Evolutionary conservation across 1,140 invertebrate species (phyloP), one percentile per base, ranked within the genome.

Genomic region (Drosophila repletoides): DNA sequence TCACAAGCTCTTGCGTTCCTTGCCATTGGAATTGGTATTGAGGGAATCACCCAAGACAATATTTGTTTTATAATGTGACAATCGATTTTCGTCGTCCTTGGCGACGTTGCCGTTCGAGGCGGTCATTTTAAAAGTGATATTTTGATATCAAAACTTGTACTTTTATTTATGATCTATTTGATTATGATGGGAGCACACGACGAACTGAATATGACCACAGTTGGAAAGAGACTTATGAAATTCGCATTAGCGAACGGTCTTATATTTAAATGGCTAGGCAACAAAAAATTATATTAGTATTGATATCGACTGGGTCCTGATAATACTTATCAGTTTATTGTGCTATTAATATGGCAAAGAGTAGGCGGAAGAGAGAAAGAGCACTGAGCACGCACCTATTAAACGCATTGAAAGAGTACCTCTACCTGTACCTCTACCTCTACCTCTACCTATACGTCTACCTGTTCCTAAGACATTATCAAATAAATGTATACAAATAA

Each of bases 31-130:
- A n/a, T n/a, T n/a, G n/a, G n/a, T n/a, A n/a, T 40, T 9, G 46
- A 81, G 55, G 33, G 72, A 61, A n/a, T 74, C 70, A 10, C 59
- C 70, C 49, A 89, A 51, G 17, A 79, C 61, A 4, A 89, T 76
- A 53, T 89, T 89, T 4, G 70, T 59, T 64, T 87, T 80, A 21
- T 89, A 89, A 46, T 68, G 76, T 24, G 81, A 83, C 12, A 67
- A 68, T 45, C 41, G 67, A 31, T 64, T 63, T 0, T 65, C 77
- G 69, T 87, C 81, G 69, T 89, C 79, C 63, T 72, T 55, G 72
- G 29, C 67, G 68, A 59, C 41, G n/a, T 46, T 64, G 19, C 81
- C 80, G 56, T 86, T 86, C 3, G 53, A 40, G 5, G 49, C 81
- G 28, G 76, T 60, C 80, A 86, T 86, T 49, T 3, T 70, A 15